Conservation (phyloP, 2,797 vertebrate species). For the Oceanodroma leucorhoa region DNA sequence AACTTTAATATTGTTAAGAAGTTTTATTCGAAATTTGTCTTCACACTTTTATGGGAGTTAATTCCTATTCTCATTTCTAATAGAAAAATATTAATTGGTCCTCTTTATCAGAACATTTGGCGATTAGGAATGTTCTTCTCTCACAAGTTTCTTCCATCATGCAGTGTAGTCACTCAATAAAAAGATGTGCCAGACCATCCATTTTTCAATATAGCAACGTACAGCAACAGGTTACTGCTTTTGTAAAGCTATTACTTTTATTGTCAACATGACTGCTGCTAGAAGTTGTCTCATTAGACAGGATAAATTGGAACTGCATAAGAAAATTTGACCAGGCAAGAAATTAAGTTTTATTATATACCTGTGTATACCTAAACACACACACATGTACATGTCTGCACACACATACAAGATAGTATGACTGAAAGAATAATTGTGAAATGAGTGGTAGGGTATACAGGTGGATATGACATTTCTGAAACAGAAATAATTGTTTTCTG, state of each 20-base stretch:
- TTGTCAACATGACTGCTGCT: constrained; percentile 70
- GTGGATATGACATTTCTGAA: neutral
- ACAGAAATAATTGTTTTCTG: neutral
- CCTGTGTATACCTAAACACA: neutral
- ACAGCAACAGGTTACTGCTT: constrained; percentile 72
- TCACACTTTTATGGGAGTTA: constrained; percentile 66
- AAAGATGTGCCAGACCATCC: constrained; percentile 68
- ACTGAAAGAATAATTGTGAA: neutral
- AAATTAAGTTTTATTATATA: constrained; percentile 12
- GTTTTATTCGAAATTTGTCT: constrained; percentile 71
- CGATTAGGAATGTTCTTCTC: constrained; percentile 73
- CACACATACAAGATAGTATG: neutral
- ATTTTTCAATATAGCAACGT: constrained; percentile 75
- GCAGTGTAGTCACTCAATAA: constrained; percentile 69
- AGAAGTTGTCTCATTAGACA: constrained; percentile 76
- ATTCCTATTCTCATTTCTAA: constrained; percentile 61
- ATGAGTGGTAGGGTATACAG: neutral
- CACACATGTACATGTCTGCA: neutral
- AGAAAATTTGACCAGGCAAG: constrained; percentile 39
- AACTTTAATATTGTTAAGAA: constrained; percentile 66
- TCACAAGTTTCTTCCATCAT: constrained; percentile 73
- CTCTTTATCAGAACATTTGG: constrained; percentile 75
- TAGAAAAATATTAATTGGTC: constrained; percentile 78
- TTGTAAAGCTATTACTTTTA: constrained; percentile 80
- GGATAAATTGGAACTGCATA: constrained; percentile 70